Conservation (phyloP, 64 coral and sea anemone species). For the Pocillopora damicornis region DNA sequence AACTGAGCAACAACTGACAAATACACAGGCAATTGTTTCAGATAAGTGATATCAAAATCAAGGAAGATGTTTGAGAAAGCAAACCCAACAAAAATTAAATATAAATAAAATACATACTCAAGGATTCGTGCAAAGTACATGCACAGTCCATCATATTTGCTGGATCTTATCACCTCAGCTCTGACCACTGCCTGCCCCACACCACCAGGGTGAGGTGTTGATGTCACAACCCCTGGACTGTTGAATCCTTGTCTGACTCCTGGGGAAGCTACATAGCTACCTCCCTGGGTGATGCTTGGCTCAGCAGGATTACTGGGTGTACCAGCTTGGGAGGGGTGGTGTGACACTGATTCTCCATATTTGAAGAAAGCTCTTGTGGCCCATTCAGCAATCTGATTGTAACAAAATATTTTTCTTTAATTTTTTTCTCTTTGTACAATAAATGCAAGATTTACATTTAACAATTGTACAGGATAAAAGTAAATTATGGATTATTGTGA, state of each 20-base stretch:
- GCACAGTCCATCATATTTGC: conserved; percentile 83
- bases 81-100: not conserved
- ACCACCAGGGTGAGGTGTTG: conserved; percentile 68
- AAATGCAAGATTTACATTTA: too few relatives aligned
- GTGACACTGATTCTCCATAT: conserved; percentile 81
- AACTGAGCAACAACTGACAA: not conserved
- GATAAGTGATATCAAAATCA: too few relatives aligned
- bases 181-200: conserved; percentile 70
- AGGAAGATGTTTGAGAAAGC: too few relatives aligned
- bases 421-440: too few relatives aligned
- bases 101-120: conserved; percentile 50
- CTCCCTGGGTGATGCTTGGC: conserved; percentile 24
- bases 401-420: too few relatives aligned
- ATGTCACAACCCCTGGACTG: conserved; percentile 56
- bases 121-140: conserved; percentile 90
- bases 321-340: conserved; percentile 36
- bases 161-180: conserved; percentile 83
- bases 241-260: conserved; percentile 4
- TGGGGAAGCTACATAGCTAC: conserved; percentile 70
- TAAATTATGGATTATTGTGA: too few relatives aligned
- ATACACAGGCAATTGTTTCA: too few relatives aligned
- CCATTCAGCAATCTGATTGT: conserved; percentile 80
- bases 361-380: conserved; percentile 96
- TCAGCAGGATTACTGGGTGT: conserved; percentile 1
- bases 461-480: too few relatives aligned